Conservation (phyloP, 2,888 invertebrate genomes). For the Orthosia gracilis region DNA sequence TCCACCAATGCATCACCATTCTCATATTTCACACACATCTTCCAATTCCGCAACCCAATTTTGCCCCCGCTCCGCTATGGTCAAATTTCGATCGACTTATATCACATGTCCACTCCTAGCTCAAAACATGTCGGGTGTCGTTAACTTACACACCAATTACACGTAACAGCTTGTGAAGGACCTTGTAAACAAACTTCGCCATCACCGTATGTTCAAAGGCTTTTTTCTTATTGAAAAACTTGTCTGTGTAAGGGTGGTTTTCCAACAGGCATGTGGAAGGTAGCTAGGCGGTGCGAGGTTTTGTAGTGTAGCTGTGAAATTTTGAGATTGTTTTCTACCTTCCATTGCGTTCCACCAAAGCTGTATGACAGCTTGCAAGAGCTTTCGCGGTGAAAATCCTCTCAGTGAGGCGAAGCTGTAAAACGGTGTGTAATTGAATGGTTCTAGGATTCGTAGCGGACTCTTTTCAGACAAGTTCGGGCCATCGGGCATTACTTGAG, state of each 20-base stretch:
- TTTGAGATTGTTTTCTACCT: too few species aligned
- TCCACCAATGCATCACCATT: neutral
- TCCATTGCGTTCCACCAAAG: too few species aligned
- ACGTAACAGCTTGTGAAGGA: conserved; percentile 36
- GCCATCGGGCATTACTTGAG: too few species aligned
- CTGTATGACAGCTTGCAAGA: too few species aligned
- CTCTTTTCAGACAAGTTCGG: too few species aligned
- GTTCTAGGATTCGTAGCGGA: too few species aligned
- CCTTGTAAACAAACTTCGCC: conserved; percentile 44
- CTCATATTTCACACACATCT: neutral
- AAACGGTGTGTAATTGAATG: too few species aligned
- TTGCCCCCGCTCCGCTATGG: neutral
- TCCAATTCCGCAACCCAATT: neutral
- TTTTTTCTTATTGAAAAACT: conserved; percentile 83
- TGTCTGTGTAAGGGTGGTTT: conserved; percentile 64
- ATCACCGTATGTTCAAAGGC: conserved; percentile 73
- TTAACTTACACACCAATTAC: conserved; percentile 48
- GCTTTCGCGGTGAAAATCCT: too few species aligned
- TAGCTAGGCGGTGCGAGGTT: too few species aligned
- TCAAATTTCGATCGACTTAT: conserved; percentile 11
- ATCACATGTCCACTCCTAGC: conserved; percentile 29
- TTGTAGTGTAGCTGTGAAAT: too few species aligned
- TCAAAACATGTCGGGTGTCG: conserved; percentile 18
- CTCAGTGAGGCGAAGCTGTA: too few species aligned
- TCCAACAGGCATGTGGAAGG: neutral